Percentiles rank a stretch among this genome's conserved stretches.
Conservation (phyloP, 2,888 invertebrate genomes). For the Limnephilus rhombicus region DNA sequence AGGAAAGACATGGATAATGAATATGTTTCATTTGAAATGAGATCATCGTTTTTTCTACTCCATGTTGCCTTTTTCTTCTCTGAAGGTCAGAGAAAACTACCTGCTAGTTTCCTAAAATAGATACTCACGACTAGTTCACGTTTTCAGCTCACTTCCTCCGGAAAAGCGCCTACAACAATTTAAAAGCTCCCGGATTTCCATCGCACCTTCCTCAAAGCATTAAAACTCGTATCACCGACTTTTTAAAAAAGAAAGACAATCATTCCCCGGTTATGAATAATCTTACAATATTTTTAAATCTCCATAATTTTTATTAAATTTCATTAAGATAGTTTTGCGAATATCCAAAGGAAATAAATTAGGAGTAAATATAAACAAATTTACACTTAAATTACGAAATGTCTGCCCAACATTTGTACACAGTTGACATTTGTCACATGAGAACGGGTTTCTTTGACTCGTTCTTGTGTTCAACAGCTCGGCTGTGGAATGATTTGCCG, state of each 20-base stretch:
- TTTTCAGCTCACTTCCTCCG: neutral
- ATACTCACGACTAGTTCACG: neutral
- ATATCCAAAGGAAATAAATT: too few relatives aligned
- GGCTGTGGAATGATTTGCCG: too few relatives aligned
- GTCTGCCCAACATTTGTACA: too few relatives aligned
- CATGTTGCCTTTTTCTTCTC: neutral
- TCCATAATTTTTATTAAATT: too few relatives aligned
- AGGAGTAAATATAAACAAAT: too few relatives aligned
- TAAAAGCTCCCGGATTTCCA: neutral
- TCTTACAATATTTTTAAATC: too few relatives aligned
- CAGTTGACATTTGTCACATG: too few relatives aligned
- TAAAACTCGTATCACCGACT: neutral
- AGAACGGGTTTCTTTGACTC: too few relatives aligned
- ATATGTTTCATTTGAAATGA: neutral
- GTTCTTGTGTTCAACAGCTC: too few relatives aligned
- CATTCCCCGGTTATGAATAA: too few relatives aligned
- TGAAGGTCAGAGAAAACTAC: neutral
- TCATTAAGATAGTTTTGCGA: too few relatives aligned
- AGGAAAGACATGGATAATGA: neutral
- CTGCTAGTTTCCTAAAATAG: neutral
- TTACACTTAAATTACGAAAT: too few relatives aligned
- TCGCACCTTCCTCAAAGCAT: neutral
- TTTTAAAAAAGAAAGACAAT: neutral
- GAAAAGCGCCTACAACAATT: neutral
- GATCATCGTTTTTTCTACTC: neutral